Base-by-base conservation (phyloP, 2,113 vertebrate species). In the Pagrus major region DNA sequence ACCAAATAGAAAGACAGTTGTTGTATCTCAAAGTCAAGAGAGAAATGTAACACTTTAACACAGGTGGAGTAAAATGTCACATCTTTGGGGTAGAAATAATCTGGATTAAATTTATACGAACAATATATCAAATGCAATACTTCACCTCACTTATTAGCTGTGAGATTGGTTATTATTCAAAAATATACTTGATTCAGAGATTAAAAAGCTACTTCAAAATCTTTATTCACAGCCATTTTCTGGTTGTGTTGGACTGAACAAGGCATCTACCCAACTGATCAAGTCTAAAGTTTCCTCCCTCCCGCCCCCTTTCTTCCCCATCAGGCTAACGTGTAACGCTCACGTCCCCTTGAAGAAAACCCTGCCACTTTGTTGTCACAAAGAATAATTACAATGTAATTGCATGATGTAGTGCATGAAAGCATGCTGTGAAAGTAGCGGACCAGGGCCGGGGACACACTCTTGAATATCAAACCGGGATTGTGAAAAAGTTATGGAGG, bases 401-500 rank as follows among this genome's bases (percentile, higher is more conserved):
- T 75, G 37, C 70, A 84, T 80, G 75, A 78, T 90, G 70, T 81
- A 84, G 74, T 70, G 74, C 14, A 71, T 80, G 71, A 83, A 84
- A 58, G 68, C 35, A 37, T 33, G 64, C 83, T 75, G 63, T 44
- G 73, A 83, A 75, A 68, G 74, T 64, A 86, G 78, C 73, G 70
- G 80, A 84, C 39, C 41, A 39, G 63, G 75, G 55, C 68, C 39
- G 8, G 70, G 70, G 66, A 83, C 74, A 64, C 68, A 78, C 46
- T 31, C 70, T 23, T 60, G 25, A 85, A 71, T 85, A 83, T 71
- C 79, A 88, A 83, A 86, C 63, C 70, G 58, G 75, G 68, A 58
- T 81, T 85, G 66, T 61, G 68, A 86, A 77, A 81, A 81, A 78
- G 80, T 80, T 80, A 65, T 81, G 81, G 85, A 87, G 72, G 86